phyloP scores from a whole-genome alignment of 1,140 invertebrate species.

The Paralvinella palmiformis region DNA sequence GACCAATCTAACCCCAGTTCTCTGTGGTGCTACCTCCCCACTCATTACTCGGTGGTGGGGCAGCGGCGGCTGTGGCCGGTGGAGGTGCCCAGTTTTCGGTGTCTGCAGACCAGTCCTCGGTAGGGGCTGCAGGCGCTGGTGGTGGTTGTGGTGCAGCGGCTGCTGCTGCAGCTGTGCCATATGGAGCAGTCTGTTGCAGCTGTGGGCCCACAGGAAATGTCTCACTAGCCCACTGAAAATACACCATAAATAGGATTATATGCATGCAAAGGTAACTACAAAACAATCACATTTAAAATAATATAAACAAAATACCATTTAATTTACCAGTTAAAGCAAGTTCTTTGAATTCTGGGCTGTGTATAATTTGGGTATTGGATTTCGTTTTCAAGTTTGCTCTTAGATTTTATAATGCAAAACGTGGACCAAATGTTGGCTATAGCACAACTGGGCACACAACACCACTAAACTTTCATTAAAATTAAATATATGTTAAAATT shows the following conservation, averaged over 20 bases:
- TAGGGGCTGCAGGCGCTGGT: slow-evolving; percentile 33
- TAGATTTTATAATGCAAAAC: slow-evolving; percentile 15
- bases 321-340: neutral
- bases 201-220: slow-evolving; percentile 16
- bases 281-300: neutral
- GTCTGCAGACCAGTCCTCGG: slow-evolving; percentile 37
- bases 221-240: slow-evolving; percentile 37
- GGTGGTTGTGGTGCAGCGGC: slow-evolving; percentile 22
- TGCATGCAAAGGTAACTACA: too few relatives aligned
- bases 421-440: neutral
- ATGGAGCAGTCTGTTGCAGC: slow-evolving; percentile 20
- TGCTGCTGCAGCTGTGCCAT: slow-evolving; percentile 20
- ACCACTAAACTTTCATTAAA: too few relatives aligned
- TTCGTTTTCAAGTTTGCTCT: neutral
- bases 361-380: neutral
- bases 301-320: neutral
- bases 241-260: neutral
- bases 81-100: slow-evolving; percentile 24
- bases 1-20: slow-evolving; percentile 58
- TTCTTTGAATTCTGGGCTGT: neutral
- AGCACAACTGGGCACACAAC: neutral
- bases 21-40: slow-evolving; percentile 55
- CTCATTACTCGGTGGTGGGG: slow-evolving; percentile 20
- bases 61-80: slow-evolving; percentile 13
- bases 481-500: too few relatives aligned